These are phyloP conservation scores for Monopis laevigella DNA, from an alignment of 2,888 invertebrate species.

Conservation along the genomic window DNA sequence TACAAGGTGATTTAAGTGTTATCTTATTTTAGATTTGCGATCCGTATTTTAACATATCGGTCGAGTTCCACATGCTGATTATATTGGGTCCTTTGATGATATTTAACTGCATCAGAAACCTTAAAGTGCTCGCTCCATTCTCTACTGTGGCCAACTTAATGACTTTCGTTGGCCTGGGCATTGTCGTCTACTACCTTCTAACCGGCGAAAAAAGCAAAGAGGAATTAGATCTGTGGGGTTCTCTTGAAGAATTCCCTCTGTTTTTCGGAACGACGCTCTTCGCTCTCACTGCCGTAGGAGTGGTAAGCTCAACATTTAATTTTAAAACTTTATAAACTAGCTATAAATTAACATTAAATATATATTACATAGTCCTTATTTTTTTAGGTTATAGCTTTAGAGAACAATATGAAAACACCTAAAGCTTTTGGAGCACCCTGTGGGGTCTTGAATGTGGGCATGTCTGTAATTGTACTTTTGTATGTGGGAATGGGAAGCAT, in stretches of 20 bases:
- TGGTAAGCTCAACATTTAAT: slow-evolving; percentile 59
- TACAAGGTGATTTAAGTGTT: too few species aligned
- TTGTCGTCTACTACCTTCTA: slow-evolving; percentile 78
- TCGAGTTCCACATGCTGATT: slow-evolving; percentile 72
- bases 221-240: slow-evolving; percentile 48
- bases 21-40: slow-evolving; percentile 56
- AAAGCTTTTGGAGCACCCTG: slow-evolving; percentile 77
- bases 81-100: slow-evolving; percentile 73
- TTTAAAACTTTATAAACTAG: background rate
- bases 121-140: slow-evolving; percentile 84
- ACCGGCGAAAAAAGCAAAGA: slow-evolving; percentile 57
- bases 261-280: slow-evolving; percentile 93
- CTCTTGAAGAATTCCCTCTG: slow-evolving; percentile 68
- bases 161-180: slow-evolving; percentile 78
- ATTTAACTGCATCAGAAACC: slow-evolving; percentile 77
- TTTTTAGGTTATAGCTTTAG: slow-evolving; percentile 84
- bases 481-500: slow-evolving; percentile 85
- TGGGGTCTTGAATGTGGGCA: slow-evolving; percentile 85
- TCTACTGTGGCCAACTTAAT: slow-evolving; percentile 84
- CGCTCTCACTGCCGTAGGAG: slow-evolving; percentile 85
- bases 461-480: slow-evolving; percentile 78
- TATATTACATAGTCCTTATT: too few species aligned
- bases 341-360: too few species aligned
- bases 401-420: slow-evolving; percentile 90
- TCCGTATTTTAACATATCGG: slow-evolving; percentile 41